Evolutionary conservation across 2,797 vertebrate species (phyloP).

Genomic region (Alcedo atthis): DNA sequence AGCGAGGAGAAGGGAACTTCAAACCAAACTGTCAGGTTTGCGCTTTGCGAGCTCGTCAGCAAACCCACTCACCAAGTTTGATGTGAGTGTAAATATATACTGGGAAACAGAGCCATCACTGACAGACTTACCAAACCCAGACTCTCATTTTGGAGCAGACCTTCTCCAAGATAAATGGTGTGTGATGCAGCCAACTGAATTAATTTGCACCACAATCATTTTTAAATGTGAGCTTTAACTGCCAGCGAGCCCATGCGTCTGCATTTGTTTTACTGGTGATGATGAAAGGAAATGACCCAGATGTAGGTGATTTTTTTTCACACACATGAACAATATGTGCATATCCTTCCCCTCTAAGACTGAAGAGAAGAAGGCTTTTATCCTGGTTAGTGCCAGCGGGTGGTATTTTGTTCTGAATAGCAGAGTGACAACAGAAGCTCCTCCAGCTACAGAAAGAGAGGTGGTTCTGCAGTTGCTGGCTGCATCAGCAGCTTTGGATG

Average conservation of each 20-base stretch:
- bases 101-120: conserved; percentile 44
- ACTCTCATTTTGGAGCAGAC: conserved; percentile 47
- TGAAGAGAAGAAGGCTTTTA: not conserved
- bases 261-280: not conserved
- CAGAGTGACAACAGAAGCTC: not conserved
- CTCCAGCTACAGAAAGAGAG: not conserved
- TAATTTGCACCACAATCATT: not conserved
- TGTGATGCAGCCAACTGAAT: conserved; percentile 19
- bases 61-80: conserved; percentile 59
- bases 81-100: conserved; percentile 57
- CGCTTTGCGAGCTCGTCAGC: conserved; percentile 30
- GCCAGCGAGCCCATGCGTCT: not conserved
- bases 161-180: conserved; percentile 25
- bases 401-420: not conserved
- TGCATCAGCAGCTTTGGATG: not conserved
- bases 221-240: not conserved
- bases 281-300: not conserved
- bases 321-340: not conserved
- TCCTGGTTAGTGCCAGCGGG: not conserved
- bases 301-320: not conserved
- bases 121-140: conserved; percentile 59
- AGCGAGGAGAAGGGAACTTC: conserved; percentile 39
- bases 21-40: conserved; percentile 55
- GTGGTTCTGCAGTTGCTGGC: not conserved
- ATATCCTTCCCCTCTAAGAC: not conserved